A percentile compares a stretch with the other conserved stretches of the same genome.
Evolutionary conservation across 2,113 vertebrate genomes (phyloP).

Genomic region (Aleadryas rufinucha): DNA sequence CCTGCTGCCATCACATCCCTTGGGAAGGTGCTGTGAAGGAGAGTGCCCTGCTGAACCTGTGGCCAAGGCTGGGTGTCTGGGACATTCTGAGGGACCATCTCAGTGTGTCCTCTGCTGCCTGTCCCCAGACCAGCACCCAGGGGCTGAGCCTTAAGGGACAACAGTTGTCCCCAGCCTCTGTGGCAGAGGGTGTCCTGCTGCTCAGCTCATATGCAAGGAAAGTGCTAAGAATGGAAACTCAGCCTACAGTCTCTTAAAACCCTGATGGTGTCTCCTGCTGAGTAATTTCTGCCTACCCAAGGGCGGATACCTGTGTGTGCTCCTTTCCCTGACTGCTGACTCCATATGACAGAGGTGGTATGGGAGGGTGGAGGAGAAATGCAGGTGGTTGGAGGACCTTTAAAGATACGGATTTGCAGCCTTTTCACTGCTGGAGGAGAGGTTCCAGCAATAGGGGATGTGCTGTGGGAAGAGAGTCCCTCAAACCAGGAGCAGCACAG

Average conservation of each 20-base stretch:
- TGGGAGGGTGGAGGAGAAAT: background rate
- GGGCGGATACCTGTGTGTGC: background rate
- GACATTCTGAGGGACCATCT: background rate
- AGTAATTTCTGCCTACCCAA: background rate
- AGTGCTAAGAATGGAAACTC: background rate
- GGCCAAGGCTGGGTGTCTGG: background rate
- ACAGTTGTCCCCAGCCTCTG: rapidly evolving
- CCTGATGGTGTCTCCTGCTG: background rate
- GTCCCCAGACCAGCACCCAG: background rate
- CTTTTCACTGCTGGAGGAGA: background rate
- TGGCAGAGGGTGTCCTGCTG: rapidly evolving
- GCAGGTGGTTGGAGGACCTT: background rate
- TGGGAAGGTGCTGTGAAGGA: background rate
- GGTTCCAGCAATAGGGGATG: background rate
- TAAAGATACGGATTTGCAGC: rapidly evolving
- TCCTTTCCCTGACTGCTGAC: background rate
- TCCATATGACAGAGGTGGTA: background rate
- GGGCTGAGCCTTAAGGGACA: background rate
- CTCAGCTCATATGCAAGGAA: background rate
- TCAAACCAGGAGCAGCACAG: background rate
- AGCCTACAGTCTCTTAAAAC: background rate
- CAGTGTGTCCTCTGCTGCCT: background rate
- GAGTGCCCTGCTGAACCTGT: background rate
- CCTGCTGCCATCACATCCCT: background rate
- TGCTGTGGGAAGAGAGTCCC: background rate